Evolutionary conservation across 2,797 vertebrate species (phyloP).

Genomic region (Huso huso): DNA sequence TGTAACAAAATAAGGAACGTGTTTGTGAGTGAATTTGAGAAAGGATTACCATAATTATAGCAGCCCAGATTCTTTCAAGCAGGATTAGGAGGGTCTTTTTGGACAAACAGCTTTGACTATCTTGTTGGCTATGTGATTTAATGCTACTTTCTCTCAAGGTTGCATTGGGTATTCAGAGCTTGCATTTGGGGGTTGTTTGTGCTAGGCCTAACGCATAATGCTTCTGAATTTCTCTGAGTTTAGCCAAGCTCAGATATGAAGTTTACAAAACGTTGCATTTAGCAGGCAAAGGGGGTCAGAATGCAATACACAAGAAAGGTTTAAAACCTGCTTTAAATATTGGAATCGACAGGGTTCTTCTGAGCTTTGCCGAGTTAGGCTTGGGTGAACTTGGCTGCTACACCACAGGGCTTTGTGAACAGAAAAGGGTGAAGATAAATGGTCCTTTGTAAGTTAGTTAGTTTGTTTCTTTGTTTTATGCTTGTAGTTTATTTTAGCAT

Average conservation of each 20-base stretch:
- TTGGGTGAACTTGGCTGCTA: no score
- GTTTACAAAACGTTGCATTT: background rate
- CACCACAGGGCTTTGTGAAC: no score
- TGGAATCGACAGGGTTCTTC: no score
- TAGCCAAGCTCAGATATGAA: background rate
- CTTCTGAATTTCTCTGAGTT: background rate
- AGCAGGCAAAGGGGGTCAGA: background rate
- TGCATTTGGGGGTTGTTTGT: background rate
- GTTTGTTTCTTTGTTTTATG: no score
- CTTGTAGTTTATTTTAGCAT: no score
- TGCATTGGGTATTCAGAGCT: background rate
- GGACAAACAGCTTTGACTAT: constrained; percentile 13
- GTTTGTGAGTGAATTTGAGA: constrained; percentile 20
- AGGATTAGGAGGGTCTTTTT: constrained; percentile 30
- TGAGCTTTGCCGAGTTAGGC: no score
- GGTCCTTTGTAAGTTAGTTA: no score
- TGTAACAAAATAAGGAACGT: constrained; percentile 18
- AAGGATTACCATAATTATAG: constrained; percentile 31
- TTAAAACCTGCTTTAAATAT: no score
- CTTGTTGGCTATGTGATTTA: background rate
- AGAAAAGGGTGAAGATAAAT: no score
- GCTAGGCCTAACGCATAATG: background rate
- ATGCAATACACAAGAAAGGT: background rate
- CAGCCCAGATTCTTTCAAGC: constrained; percentile 26
- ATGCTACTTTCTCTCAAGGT: background rate